These are phyloP conservation scores for Drosophila lowei DNA, from an alignment of 1,140 invertebrate species.

Conservation along the genomic window DNA sequence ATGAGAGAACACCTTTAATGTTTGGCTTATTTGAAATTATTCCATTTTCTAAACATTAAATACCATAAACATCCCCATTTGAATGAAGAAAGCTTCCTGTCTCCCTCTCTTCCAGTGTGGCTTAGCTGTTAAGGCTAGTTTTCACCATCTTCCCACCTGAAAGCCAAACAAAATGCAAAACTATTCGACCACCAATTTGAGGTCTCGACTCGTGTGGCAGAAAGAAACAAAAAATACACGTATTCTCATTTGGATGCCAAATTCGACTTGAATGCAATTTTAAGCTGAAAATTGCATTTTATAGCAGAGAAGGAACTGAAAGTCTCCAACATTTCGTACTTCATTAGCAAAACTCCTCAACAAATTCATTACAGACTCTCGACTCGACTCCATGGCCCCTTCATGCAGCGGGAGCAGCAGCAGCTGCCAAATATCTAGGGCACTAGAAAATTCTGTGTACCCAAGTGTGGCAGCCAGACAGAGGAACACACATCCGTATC, in stretches of 20 bases:
- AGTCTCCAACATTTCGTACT: conserved; percentile 38
- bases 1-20: conserved; percentile 1
- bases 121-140: too few relatives aligned
- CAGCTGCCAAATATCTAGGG: conserved; percentile 64
- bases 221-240: conserved; percentile 4
- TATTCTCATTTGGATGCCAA: conserved; percentile 18
- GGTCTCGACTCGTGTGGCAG: background rate
- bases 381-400: background rate
- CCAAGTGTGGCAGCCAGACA: conserved; percentile 39
- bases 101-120: too few relatives aligned
- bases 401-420: conserved; percentile 19
- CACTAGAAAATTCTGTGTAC: conserved; percentile 54
- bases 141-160: background rate
- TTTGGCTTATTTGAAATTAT: too few relatives aligned
- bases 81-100: too few relatives aligned
- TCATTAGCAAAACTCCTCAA: conserved; percentile 76
- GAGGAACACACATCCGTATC: conserved; percentile 9
- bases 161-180: conserved; percentile 13
- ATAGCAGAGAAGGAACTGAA: conserved; percentile 7
- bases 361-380: conserved; percentile 72
- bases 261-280: conserved; percentile 71
- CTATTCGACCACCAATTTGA: conserved; percentile 26
- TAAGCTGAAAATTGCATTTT: conserved; percentile 69
- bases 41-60: too few relatives aligned
- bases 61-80: too few relatives aligned